phyloP scores from a whole-genome alignment of 2,797 vertebrate genomes.

The Poeciliopsis infans region DNA sequence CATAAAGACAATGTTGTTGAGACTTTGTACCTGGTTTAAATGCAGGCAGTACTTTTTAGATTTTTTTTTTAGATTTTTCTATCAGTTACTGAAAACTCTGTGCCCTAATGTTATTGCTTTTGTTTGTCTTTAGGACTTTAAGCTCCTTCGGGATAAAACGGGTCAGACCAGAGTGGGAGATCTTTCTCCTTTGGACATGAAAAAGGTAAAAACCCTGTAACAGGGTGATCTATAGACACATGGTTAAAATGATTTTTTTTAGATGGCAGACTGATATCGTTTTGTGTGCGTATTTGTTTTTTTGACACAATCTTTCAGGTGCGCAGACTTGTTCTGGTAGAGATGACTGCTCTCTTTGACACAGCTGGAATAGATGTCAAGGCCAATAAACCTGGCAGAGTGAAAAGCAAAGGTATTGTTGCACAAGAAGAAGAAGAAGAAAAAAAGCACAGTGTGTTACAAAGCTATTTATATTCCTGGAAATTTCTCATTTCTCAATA shows the following conservation, averaged over 20 bases:
- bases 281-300: not conserved
- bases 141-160: slow-evolving; percentile 91
- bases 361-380: slow-evolving; percentile 89
- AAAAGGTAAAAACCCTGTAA: slow-evolving; percentile 76
- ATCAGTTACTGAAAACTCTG: not conserved
- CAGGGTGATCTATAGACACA: no score
- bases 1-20: not conserved
- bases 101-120: not conserved
- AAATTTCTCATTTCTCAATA: not conserved
- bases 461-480: not conserved
- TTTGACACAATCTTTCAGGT: slow-evolving; percentile 67
- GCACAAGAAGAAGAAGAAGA: not conserved
- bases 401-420: slow-evolving; percentile 88
- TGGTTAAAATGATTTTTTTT: not conserved
- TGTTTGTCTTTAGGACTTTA: slow-evolving; percentile 84
- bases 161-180: slow-evolving; percentile 93
- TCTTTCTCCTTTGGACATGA: slow-evolving; percentile 93
- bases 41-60: not conserved
- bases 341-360: slow-evolving; percentile 94
- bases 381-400: slow-evolving; percentile 90
- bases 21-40: not conserved
- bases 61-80: not conserved
- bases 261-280: not conserved
- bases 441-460: not conserved
- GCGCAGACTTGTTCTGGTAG: slow-evolving; percentile 87